Base-by-base conservation (phyloP, 1,140 invertebrate genomes). In the Microplitis mediator region DNA sequence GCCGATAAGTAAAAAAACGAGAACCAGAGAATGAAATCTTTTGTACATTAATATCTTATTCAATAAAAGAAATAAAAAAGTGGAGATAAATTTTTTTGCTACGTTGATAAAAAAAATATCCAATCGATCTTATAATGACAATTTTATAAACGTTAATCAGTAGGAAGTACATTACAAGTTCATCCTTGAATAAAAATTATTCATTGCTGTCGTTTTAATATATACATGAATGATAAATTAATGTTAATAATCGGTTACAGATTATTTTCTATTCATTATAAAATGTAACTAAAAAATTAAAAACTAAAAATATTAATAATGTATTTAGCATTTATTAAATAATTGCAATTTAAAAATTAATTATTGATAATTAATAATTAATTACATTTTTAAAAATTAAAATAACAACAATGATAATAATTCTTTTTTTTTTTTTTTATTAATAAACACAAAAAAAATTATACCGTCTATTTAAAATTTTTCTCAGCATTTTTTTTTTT, bases 151-250 rank as follows among this genome's bases (percentile, higher is more conserved):
- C n/a, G 63, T 23, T 65, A 65, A 65, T 51, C n/a, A 65, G 45
- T 65, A 65, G 63, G 63, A 65, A 51, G 45, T 35, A 54, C 61
- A 69, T n/a, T 69, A 54, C 54, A 69, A 69, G 54, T 69, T 69
- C 54, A 69, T 69, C 67, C 54, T 69, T 69, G 67, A 39, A 63
- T 34, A 36, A 69, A 60, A 67, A 54, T 54, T 35, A 67, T 67
- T 54, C 32, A 67, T 54, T 23, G 5, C 63, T 8, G 13, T 51
- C 8, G 14, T 11, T 16, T 65, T 51, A 50, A 50, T 50, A 31
- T n/a, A 36, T 23, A 23, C 14, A 50, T 31, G 56, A 11, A 60
- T 60, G 23, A 50, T 65, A 65, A 65, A 65, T 50, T 60, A 14
- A 32, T 13, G 35, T 69, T 58, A 69, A 69, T 34, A 32, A 69